Base-by-base conservation (phyloP, 2,113 vertebrate genomes). In the Coptodon rendalli region DNA sequence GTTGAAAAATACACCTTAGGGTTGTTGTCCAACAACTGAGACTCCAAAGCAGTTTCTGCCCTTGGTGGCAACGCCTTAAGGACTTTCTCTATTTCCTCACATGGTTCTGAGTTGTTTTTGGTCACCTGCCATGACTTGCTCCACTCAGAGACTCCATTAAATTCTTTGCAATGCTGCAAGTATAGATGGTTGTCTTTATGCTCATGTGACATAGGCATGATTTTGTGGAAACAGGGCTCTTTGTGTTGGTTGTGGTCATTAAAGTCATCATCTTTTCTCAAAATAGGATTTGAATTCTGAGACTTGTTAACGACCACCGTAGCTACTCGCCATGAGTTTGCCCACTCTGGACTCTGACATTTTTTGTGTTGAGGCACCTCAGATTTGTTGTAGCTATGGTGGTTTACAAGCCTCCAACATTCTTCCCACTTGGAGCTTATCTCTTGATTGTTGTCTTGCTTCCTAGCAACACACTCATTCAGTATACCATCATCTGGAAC, bases 401-500 rank as follows among this genome's bases (percentile, higher is more conserved):
- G 89, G 38, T 94, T 95, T 36, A 81, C 57, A 52, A 91, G 34
- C 66, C 52, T 95, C 95, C 95, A 95, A 68, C 89, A 89, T 61
- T 91, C 82, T 4, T 80, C 52, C 90, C 88, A 95, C 19, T 80
- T 13, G 2, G 84, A 59, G 19, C 10, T 89, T 27, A 27, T 29
- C 38, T 82, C 82, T 6, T 3, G 6, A 16, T 29, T 11, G 1
- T 82, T 59, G 10, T 86, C 59, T 19, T 82, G 59, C 79, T 57
- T 38, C 9, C 63, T 12, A 31, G 4, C 10, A 34, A 7, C 3
- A 12, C 27, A 66, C 22, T 81, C 54, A 17, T 81, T 81, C n/a
- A 81, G 9, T 10, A 45, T 29, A 36, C 29, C 71, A 53, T 87
- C 3, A 17, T 56, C 17, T 61, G 19, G 9, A 79, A 11, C 40